These are phyloP conservation scores for Solea senegalensis DNA, from an alignment of 2,113 vertebrate genomes.

Conservation along the genomic window DNA sequence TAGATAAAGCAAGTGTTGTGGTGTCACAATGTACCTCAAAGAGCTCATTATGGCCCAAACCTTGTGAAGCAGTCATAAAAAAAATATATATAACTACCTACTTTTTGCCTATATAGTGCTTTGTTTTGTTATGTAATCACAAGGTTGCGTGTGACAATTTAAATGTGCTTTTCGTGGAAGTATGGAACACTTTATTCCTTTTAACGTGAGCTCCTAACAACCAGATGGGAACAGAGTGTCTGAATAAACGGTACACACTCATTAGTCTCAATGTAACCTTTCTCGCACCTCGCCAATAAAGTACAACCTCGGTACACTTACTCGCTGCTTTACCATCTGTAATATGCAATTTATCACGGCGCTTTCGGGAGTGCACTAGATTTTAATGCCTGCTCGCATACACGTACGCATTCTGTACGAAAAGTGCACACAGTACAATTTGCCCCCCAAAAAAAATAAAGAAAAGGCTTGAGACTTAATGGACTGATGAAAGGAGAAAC, in stretches of 20 bases:
- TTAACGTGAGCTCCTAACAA: background rate
- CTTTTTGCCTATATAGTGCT: background rate
- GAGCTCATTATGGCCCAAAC: background rate
- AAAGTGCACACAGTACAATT: background rate
- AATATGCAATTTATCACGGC: slow-evolving; percentile 22
- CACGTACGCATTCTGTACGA: background rate
- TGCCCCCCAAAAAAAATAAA: too few relatives aligned
- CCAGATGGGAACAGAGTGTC: background rate
- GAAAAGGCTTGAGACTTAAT: background rate
- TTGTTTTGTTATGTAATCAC: background rate
- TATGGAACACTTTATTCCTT: background rate
- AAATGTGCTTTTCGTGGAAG: slow-evolving; percentile 8
- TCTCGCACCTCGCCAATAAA: slow-evolving; percentile 23
- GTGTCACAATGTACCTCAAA: too few relatives aligned
- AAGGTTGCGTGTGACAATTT: slow-evolving; percentile 4
- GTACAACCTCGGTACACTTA: slow-evolving; percentile 13
- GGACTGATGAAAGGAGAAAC: background rate
- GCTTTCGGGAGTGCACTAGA: slow-evolving; percentile 14
- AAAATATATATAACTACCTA: background rate
- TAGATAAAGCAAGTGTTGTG: too few relatives aligned
- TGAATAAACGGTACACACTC: slow-evolving; percentile 7
- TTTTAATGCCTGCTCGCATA: slow-evolving; percentile 13
- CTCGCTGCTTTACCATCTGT: slow-evolving; percentile 17
- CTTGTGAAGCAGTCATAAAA: background rate
- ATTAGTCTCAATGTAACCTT: slow-evolving; percentile 27